phyloP scores from a whole-genome alignment of 2,888 invertebrate species.

The Aproaerema taeniolella region DNA sequence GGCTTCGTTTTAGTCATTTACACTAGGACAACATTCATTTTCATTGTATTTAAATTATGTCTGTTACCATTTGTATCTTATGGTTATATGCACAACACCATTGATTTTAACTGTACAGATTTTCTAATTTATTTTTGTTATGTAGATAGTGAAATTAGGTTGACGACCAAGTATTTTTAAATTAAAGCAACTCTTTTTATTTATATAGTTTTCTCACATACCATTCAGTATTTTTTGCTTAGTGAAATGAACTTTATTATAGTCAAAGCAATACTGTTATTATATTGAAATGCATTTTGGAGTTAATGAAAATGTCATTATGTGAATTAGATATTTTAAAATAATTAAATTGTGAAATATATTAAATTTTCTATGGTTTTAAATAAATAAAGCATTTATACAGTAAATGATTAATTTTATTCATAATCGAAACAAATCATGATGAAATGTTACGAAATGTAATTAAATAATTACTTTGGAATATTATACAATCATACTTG shows the following conservation, averaged over 20 bases:
- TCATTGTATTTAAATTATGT: too few relatives aligned
- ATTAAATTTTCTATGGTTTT: slow-evolving; percentile 22
- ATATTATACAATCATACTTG: slow-evolving; percentile 13
- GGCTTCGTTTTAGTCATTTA: too few relatives aligned
- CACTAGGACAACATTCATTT: too few relatives aligned
- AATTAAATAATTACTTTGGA: slow-evolving; percentile 20
- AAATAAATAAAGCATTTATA: slow-evolving; percentile 25
- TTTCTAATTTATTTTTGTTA: not conserved
- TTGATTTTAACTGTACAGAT: not conserved
- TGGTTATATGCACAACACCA: not conserved
- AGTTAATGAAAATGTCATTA: not conserved
- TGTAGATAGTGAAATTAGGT: not conserved
- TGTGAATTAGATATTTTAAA: not conserved
- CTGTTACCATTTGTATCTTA: too few relatives aligned
- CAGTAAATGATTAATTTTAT: slow-evolving; percentile 17
- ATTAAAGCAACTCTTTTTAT: slow-evolving; percentile 9
- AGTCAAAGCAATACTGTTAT: slow-evolving; percentile 10
- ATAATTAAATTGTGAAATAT: slow-evolving; percentile 12
- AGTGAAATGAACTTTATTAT: too few relatives aligned
- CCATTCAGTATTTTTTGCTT: slow-evolving; percentile 11
- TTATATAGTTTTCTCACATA: not conserved
- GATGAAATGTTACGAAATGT: slow-evolving; percentile 18
- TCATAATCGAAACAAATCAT: too few relatives aligned
- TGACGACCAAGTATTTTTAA: slow-evolving; percentile 1
- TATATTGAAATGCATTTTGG: slow-evolving; percentile 5